Conservation (phyloP, 2,113 vertebrate genomes). For the Psammodynastes pulverulentus region DNA sequence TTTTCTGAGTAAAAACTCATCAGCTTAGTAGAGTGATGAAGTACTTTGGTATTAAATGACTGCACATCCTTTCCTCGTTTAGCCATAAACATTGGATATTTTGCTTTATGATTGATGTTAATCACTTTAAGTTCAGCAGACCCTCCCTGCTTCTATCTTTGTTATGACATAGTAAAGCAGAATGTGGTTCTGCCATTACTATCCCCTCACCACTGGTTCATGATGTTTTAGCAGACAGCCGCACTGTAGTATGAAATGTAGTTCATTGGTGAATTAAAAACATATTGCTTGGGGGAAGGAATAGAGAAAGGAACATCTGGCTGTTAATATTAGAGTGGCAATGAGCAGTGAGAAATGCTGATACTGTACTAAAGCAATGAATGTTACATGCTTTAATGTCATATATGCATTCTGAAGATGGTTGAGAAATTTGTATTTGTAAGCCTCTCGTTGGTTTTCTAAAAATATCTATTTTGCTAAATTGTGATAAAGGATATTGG, state of each 20-base stretch:
- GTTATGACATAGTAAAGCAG: conserved; percentile 8
- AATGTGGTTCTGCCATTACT: conserved; percentile 3
- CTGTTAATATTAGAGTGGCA: neutral
- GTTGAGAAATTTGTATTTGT: neutral
- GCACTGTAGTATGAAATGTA: conserved; percentile 39
- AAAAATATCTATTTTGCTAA: neutral
- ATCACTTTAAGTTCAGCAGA: neutral
- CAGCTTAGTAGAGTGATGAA: neutral
- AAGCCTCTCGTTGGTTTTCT: neutral
- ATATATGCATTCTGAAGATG: neutral
- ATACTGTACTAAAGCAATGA: conserved; percentile 14
- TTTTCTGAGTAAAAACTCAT: neutral
- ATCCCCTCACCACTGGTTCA: conserved; percentile 9
- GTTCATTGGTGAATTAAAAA: neutral
- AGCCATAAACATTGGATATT: neutral
- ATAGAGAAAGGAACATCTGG: conserved; percentile 22
- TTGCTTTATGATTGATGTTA: conserved; percentile 13
- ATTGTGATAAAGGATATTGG: neutral
- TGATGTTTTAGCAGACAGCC: conserved; percentile 18
- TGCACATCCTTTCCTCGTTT: neutral
- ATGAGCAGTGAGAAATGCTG: neutral
- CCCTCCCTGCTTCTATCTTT: conserved; percentile 3
- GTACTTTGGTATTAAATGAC: neutral
- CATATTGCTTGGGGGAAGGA: neutral
- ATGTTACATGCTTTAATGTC: neutral